Conservation (phyloP, 2,113 vertebrate genomes). For the Lepidothrix coronata region DNA sequence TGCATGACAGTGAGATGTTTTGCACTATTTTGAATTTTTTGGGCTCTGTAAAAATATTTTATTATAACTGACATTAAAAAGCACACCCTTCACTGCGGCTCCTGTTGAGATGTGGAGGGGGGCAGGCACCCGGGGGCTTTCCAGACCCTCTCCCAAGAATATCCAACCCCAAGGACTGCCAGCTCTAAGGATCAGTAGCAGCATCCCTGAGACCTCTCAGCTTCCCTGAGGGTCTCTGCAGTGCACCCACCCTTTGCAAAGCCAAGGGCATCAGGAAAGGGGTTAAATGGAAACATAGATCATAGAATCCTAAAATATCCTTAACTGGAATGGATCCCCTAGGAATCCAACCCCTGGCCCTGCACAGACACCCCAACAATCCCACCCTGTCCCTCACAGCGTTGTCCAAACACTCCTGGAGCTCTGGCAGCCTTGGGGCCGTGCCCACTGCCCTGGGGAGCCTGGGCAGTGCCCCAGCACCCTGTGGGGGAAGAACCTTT, state of each 20-base stretch:
- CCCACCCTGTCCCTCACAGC: neutral
- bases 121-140: no score
- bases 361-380: neutral
- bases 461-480: neutral
- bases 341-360: fast-evolving
- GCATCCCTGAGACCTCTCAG: fast-evolving
- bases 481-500: neutral
- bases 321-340: fast-evolving
- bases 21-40: conserved; percentile 82
- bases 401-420: neutral
- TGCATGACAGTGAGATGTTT: conserved; percentile 83
- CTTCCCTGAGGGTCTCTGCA: neutral
- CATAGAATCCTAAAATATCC: neutral
- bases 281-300: neutral
- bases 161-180: neutral
- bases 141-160: neutral
- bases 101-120: neutral
- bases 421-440: neutral
- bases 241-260: neutral
- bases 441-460: neutral
- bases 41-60: conserved; percentile 85
- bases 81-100: conserved; percentile 33
- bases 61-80: conserved; percentile 82
- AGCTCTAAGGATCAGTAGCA: neutral
- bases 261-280: neutral